Conservation (phyloP, 2,888 invertebrate genomes). For the Eupithecia inturbata region DNA sequence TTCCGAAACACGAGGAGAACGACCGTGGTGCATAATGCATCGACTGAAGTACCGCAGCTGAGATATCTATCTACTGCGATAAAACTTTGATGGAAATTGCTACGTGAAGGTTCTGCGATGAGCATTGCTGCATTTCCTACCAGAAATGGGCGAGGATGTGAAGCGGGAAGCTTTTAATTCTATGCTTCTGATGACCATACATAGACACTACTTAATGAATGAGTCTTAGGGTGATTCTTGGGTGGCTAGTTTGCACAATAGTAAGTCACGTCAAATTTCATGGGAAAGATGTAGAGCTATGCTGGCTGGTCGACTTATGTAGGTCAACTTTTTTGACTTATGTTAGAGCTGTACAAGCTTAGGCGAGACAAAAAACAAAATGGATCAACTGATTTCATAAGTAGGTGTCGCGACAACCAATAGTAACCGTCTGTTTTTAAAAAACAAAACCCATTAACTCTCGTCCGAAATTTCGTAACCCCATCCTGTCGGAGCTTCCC, state of each 20-base stretch:
- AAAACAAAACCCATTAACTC: background rate
- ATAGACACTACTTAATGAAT: too few species aligned
- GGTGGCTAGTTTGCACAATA: too few species aligned
- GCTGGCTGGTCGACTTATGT: background rate
- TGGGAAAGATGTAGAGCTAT: background rate
- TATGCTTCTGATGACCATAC: background rate
- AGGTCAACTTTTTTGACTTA: background rate
- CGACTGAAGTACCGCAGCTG: conserved; percentile 19
- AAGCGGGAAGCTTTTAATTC: too few species aligned
- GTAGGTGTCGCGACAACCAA: background rate
- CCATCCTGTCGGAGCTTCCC: conserved; percentile 12
- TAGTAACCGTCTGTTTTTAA: background rate
- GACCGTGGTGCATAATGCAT: conserved; percentile 37
- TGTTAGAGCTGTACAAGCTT: background rate
- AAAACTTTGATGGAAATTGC: conserved; percentile 10
- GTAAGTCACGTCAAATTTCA: background rate
- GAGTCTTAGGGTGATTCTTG: too few species aligned
- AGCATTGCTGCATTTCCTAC: background rate
- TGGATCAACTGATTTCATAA: background rate
- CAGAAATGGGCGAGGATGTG: background rate
- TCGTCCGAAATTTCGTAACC: background rate
- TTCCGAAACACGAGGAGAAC: conserved; percentile 33
- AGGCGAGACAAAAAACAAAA: background rate
- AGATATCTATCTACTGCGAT: conserved; percentile 16
- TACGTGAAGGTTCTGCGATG: background rate